Evolutionary conservation across 2,797 vertebrate genomes (phyloP), one percentile per base, ranked within the genome.

Genomic region (Anabacerthia variegaticeps): DNA sequence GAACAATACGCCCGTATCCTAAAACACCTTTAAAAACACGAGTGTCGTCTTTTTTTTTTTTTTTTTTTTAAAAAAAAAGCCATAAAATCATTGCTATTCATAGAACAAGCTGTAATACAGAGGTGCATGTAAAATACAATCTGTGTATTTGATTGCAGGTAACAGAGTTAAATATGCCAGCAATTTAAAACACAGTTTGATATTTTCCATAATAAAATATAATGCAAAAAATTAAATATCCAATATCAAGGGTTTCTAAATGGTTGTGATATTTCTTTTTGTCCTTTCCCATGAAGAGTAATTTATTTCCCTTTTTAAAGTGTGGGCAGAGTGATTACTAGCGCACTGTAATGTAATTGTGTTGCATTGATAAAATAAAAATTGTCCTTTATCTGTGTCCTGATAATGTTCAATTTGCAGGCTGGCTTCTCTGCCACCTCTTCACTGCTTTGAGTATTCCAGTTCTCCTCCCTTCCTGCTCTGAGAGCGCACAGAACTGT

Each of bases 341-440:
- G 98, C 98, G 98, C 98, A 98, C 99, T 98, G 98, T 99, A 99
- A 99, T 99, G 99, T 99, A 99, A 99, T 99, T 99, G 99, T 98
- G 98, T 98, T 98, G 98, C 99, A 99, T 99, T 99, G 99, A 99
- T 99, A 99, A 99, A 99, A 99, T 99, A 99, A 98, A 99, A 99
- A 99, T 99, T 99, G 99, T 99, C 99, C 99, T 99, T 99, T 99
- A 99, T 99, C 99, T 98, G 98, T 98, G 98, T 99, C 99, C 99
- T 99, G 99, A 99, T 99, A 99, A 99, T 99, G 99, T 99, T 99
- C 99, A 99, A 99, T 99, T 99, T 99, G 98, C 98, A 98, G 98
- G 98, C 99, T 98, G 98, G 98, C 98, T 99, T 98, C 98, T 98
- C 98, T 98, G 98, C 99, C 99, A 99, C 99, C 99, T 99, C 99